phyloP scores from a whole-genome alignment of 2,113 vertebrate species.

The Platycercus adscitus region DNA sequence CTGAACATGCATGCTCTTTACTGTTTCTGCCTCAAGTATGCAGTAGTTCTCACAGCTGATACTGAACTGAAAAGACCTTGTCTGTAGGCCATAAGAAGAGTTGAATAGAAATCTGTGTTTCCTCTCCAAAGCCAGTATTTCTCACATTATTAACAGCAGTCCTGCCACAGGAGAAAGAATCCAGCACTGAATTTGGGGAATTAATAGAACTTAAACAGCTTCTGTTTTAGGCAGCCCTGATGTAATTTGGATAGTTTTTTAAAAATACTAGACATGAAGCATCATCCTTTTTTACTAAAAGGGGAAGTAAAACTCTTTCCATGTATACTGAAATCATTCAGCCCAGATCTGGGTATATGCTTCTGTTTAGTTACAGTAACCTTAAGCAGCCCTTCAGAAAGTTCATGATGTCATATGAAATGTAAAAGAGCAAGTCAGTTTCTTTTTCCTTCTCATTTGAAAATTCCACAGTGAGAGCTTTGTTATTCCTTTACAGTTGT shows the following conservation, averaged over 20 bases:
- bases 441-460: background rate
- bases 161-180: background rate
- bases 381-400: background rate
- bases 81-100: background rate
- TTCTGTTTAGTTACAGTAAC: background rate
- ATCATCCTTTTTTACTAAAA: background rate
- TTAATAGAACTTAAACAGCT: background rate
- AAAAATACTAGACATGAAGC: background rate
- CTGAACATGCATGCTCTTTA: background rate
- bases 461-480: background rate
- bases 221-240: background rate
- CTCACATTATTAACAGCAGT: background rate
- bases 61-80: background rate
- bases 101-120: background rate
- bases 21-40: background rate
- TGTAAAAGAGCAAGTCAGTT: background rate
- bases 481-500: background rate
- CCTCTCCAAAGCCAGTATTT: background rate
- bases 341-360: background rate
- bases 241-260: background rate
- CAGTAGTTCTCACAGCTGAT: background rate
- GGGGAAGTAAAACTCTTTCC: background rate
- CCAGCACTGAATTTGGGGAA: background rate
- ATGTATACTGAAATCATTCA: background rate
- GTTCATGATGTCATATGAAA: background rate